These are phyloP conservation scores for Falco cherrug DNA, from an alignment of 2,797 vertebrate species.

Conservation along the genomic window DNA sequence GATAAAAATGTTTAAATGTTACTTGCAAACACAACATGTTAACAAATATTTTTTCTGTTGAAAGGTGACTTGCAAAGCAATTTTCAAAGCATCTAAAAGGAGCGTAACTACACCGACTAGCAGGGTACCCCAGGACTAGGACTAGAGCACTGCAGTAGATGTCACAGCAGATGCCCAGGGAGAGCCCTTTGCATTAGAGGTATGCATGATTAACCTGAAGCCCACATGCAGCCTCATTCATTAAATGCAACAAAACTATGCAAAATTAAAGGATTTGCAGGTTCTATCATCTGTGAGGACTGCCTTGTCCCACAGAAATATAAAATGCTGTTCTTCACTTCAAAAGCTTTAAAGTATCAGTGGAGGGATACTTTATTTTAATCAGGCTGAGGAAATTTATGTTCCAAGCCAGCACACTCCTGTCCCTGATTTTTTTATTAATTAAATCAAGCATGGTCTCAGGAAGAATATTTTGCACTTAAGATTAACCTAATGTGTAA, in stretches of 20 bases:
- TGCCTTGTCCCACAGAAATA: not conserved
- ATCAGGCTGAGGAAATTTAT: not conserved
- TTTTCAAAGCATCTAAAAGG: not conserved
- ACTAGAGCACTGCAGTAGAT: not conserved
- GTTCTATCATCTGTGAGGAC: not conserved
- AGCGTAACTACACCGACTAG: not conserved
- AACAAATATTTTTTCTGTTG: not conserved
- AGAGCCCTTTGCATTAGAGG: rapidly evolving
- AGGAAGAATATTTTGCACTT: not conserved
- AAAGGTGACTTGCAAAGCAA: not conserved
- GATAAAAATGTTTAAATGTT: not conserved
- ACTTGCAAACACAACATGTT: not conserved
- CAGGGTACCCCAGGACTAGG: rapidly evolving
- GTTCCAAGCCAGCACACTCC: not conserved
- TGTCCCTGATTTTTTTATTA: not conserved
- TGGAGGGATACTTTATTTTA: not conserved
- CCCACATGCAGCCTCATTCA: not conserved
- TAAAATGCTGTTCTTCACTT: not conserved
- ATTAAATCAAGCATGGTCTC: not conserved
- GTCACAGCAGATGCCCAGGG: not conserved
- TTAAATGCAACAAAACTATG: not conserved
- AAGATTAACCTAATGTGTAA: not conserved
- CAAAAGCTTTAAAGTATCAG: not conserved
- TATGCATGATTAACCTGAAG: not conserved
- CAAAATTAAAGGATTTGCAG: not conserved